Conservation (phyloP, 1,140 invertebrate genomes). For the Bicyclus anynana region DNA sequence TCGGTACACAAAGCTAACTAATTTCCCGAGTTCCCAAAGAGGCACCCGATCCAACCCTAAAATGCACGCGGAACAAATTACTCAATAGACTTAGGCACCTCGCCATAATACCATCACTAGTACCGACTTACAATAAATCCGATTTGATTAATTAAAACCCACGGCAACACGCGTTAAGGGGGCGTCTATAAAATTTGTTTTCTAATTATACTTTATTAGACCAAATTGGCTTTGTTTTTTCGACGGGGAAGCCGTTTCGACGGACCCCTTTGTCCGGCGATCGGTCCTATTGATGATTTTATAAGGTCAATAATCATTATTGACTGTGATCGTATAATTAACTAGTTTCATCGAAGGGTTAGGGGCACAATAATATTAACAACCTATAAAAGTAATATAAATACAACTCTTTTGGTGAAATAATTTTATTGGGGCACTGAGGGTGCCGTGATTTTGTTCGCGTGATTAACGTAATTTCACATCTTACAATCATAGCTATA, state of each 20-base stretch:
- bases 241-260: slow-evolving; percentile 40
- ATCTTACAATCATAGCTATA: too few species aligned
- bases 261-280: slow-evolving; percentile 53
- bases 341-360: slow-evolving; percentile 48
- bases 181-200: slow-evolving; percentile 68
- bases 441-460: background rate
- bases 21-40: background rate
- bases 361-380: slow-evolving; percentile 31
- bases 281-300: slow-evolving; percentile 73
- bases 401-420: slow-evolving; percentile 20
- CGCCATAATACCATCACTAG: slow-evolving; percentile 40
- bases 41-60: slow-evolving; percentile 49
- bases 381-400: slow-evolving; percentile 29
- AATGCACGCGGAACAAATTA: slow-evolving; percentile 52
- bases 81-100: slow-evolving; percentile 47
- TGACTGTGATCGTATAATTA: slow-evolving; percentile 68
- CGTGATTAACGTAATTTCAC: background rate
- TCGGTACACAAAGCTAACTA: too few species aligned
- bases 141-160: slow-evolving; percentile 67
- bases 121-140: slow-evolving; percentile 46
- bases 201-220: slow-evolving; percentile 72
- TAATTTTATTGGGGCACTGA: slow-evolving; percentile 15
- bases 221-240: slow-evolving; percentile 71
- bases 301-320: slow-evolving; percentile 73
- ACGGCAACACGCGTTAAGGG: slow-evolving; percentile 48